These are phyloP conservation scores for Magallana ariakensis DNA, from an alignment of 1,140 invertebrate genomes.

Conservation along the genomic window DNA sequence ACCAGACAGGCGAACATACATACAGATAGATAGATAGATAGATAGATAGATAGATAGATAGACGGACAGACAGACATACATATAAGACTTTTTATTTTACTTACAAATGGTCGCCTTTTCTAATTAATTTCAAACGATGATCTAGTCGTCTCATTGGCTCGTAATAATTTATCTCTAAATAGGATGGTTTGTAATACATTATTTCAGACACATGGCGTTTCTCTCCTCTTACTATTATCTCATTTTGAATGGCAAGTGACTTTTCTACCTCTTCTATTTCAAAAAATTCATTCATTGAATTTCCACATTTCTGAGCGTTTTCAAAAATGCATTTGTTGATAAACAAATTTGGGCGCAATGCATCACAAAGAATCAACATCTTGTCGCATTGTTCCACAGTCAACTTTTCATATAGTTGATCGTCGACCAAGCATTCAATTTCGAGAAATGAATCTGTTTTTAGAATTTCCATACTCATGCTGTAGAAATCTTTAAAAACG, in stretches of 20 bases:
- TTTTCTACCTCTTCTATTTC: not conserved
- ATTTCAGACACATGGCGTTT: not conserved
- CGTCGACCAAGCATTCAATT: not conserved
- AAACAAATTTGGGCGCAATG: not conserved
- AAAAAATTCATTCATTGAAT: not conserved
- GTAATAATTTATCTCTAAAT: not conserved
- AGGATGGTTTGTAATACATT: not conserved
- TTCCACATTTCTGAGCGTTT: not conserved
- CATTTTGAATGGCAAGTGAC: conserved; percentile 11
- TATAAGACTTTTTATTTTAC: not conserved
- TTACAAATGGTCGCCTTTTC: not conserved
- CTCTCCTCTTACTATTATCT: not conserved
- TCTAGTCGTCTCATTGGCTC: not conserved
- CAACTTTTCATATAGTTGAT: not conserved
- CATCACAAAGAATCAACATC: not conserved
- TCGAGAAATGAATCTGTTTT: not conserved
- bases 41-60: too few relatives aligned
- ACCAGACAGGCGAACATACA: too few relatives aligned
- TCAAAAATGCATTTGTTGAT: conserved; percentile 5
- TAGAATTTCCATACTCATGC: not conserved
- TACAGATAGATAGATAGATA: too few relatives aligned
- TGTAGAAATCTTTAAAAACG: not conserved
- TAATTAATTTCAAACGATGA: not conserved
- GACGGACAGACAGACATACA: too few relatives aligned
- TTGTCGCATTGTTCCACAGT: not conserved